Evolutionary conservation across 2,888 invertebrate genomes (phyloP), one percentile per base, ranked within the genome.

Genomic region (Opisthograptis luteolata): DNA sequence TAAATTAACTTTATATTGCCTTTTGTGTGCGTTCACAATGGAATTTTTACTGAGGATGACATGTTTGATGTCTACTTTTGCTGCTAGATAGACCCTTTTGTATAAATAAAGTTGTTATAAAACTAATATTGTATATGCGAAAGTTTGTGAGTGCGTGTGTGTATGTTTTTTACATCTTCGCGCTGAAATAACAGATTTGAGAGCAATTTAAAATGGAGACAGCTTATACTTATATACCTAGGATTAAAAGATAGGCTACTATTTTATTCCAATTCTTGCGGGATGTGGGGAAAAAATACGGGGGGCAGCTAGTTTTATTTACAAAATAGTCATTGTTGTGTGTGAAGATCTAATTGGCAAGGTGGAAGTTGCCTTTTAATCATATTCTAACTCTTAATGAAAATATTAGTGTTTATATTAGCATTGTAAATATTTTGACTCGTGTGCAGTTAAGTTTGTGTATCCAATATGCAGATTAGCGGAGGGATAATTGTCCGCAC

Each of bases 391-490:
- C 51, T 61, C 62, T 59, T 68, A 67, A 55, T 50, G 4, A 15
- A 24, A 20, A 17, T 14, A 32, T 1, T 65, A 73, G 56, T 51
- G 72, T 55, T 55, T 50, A 58, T 46, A 67, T 55, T 70, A 31
- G 54, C 6, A 40, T 59, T 47, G 46, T 43, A 57, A 55, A 32
- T 56, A 49, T 56, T 59, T 56, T 46, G 55, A 57, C 40, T 55
- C 56, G 52, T 61, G 62, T 61, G 64, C 65, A 61, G 66, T 66
- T 35, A 68, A 66, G 70, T 73, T 71, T 71, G 72, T 69, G 67
- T 72, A 73, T 77, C 71, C 73, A 76, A 80, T 85, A 87, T 87
- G 87, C 76, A 87, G 83, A 87, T 88, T 81, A 84, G 84, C 76
- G 71, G 75, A 77, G 69, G 79, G 78, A 81, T 83, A 81, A 81